These are phyloP conservation scores for Troglohyphantes excavatus DNA, from an alignment of 2,888 invertebrate species.

Conservation along the genomic window DNA sequence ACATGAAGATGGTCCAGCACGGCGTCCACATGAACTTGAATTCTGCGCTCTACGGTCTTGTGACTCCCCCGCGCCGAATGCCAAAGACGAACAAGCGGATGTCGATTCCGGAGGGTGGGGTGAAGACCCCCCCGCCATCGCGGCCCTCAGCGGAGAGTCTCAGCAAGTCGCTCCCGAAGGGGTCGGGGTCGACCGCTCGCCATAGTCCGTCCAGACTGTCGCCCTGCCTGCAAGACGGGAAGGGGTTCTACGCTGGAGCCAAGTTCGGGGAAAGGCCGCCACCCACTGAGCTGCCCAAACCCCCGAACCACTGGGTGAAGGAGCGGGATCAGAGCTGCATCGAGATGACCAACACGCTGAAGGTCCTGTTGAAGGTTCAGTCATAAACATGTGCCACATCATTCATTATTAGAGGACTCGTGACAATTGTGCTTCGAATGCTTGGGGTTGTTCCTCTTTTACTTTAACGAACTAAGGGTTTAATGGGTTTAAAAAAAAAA, in stretches of 20 bases:
- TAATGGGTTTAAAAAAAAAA: not conserved
- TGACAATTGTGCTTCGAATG: conserved; percentile 26
- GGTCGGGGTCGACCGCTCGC: conserved; percentile 40
- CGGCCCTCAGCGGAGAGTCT: conserved; percentile 26
- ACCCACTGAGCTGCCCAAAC: conserved; percentile 90
- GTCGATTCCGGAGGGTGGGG: conserved; percentile 21
- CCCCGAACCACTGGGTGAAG: conserved; percentile 89
- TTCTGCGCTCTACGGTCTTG: conserved; percentile 55
- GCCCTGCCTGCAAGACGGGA: conserved; percentile 55
- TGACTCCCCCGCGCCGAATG: conserved; percentile 62
- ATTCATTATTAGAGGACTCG: not conserved
- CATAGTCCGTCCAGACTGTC: conserved; percentile 77
- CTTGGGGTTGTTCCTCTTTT: conserved; percentile 53
- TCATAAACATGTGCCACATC: conserved; percentile 72
- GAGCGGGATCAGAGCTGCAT: conserved; percentile 55
- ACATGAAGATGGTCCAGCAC: conserved; percentile 57
- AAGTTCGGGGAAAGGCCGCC: conserved; percentile 92
- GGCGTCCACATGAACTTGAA: conserved; percentile 64
- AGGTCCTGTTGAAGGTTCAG: conserved; percentile 77
- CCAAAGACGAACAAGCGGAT: conserved; percentile 1
- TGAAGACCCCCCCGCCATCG: conserved; percentile 24
- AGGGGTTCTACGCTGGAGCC: conserved; percentile 86
- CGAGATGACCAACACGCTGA: conserved; percentile 76
- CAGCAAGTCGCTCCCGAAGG: conserved; percentile 57
- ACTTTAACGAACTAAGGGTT: not conserved